These are phyloP conservation scores for Mnemiopsis leidyi DNA, from an alignment of 37 sponge, comb jelly and placozoan genomes.

Conservation along the genomic window DNA sequence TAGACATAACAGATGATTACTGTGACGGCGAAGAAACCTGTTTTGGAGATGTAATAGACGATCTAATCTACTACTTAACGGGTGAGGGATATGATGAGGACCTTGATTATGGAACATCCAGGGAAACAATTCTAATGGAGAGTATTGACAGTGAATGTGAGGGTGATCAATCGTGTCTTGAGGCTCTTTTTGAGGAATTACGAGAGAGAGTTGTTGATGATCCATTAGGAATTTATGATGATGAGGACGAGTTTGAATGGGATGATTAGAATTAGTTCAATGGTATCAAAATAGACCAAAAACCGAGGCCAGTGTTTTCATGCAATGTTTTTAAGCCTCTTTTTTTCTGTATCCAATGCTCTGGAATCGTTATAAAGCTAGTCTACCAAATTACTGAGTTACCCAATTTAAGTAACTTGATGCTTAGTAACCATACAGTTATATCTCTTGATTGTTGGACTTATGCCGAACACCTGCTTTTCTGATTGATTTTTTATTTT, in stretches of 20 bases:
- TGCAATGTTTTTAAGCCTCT: no score
- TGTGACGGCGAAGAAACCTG: not conserved
- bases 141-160: slow-evolving; percentile 10
- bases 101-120: not conserved
- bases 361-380: no score
- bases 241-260: not conserved
- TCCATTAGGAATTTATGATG: not conserved
- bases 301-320: no score
- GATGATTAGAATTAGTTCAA: no score
- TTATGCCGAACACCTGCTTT: no score
- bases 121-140: slow-evolving; percentile 4
- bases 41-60: slow-evolving; percentile 27
- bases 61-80: not conserved
- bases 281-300: no score
- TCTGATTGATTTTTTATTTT: no score
- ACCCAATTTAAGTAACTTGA: no score
- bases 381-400: no score
- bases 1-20: slow-evolving; percentile 18
- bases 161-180: not conserved
- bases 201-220: slow-evolving; percentile 12
- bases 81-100: slow-evolving; percentile 21
- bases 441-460: no score
- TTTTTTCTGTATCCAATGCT: no score
- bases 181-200: not conserved
- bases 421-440: no score